These are phyloP conservation scores for Napeogenes inachia DNA, from an alignment of 2,888 invertebrate genomes.

Conservation along the genomic window DNA sequence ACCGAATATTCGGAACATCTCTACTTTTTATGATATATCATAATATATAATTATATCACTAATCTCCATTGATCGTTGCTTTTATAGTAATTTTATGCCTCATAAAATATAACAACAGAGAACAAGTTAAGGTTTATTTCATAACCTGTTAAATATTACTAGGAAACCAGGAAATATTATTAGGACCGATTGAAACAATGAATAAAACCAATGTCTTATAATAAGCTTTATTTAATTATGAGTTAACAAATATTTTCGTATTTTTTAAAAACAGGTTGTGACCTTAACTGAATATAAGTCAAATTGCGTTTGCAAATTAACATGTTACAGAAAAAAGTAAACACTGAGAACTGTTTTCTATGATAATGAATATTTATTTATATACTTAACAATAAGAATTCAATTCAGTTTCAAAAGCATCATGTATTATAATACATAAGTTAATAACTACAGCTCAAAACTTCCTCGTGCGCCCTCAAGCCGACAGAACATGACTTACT, in stretches of 20 bases:
- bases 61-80: too few species aligned
- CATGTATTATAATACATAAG: constrained; percentile 69
- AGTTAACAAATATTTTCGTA: constrained; percentile 77
- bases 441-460: constrained; percentile 60
- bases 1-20: too few species aligned
- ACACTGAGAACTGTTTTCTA: constrained; percentile 73
- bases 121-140: too few species aligned
- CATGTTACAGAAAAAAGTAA: constrained; percentile 70
- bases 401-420: constrained; percentile 75
- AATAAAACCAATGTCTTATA: constrained; percentile 75
- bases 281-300: constrained; percentile 77
- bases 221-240: constrained; percentile 79
- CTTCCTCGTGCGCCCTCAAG: constrained; percentile 62
- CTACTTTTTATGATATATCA: too few species aligned
- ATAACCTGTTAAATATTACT: background rate
- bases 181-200: constrained; percentile 24
- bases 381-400: constrained; percentile 76
- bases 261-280: constrained; percentile 75
- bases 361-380: constrained; percentile 73
- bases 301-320: constrained; percentile 69
- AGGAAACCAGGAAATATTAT: background rate
- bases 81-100: too few species aligned
- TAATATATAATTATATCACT: too few species aligned
- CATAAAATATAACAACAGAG: too few species aligned
- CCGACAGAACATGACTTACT: constrained; percentile 67